Conservation (phyloP, 2,888 invertebrate genomes). For the Terebella lapidaria region DNA sequence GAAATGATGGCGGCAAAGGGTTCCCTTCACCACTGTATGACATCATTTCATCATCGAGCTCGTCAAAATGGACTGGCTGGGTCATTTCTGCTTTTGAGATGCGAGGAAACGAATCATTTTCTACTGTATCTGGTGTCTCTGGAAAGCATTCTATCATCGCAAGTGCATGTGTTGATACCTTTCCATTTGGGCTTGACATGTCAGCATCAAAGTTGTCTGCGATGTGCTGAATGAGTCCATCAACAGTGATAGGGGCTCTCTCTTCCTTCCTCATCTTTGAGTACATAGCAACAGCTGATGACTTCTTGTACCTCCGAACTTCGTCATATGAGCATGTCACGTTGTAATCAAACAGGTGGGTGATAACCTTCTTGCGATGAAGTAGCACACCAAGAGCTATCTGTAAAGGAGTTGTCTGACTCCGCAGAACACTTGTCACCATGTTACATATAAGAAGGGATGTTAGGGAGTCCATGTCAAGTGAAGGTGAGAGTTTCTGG, state of each 20-base stretch:
- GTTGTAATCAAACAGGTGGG: not conserved
- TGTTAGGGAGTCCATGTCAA: not conserved
- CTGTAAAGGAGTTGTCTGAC: not conserved
- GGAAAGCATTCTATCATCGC: not conserved
- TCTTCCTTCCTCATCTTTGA: not conserved
- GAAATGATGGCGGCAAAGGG: not conserved
- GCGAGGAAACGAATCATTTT: not conserved
- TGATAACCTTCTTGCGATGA: not conserved
- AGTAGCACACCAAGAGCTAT: not conserved
- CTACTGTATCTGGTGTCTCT: not conserved
- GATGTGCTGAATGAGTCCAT: not conserved
- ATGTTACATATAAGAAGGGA: conserved; percentile 3
- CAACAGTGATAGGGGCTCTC: not conserved
- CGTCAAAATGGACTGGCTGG: not conserved
- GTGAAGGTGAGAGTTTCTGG: not conserved
- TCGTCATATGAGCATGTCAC: conserved; percentile 4
- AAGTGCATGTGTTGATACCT: not conserved
- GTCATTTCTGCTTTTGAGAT: not conserved
- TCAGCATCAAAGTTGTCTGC: conserved; percentile 8
- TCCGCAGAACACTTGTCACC: not conserved
- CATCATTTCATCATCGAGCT: not conserved
- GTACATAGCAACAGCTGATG: not conserved
- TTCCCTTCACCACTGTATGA: not conserved
- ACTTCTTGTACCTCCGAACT: conserved; percentile 2
- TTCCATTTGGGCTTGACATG: conserved; percentile 1